Evolutionary conservation across 1,140 invertebrate species (phyloP), one percentile per base, ranked within the genome.

Genomic region (Triops longicaudatus): DNA sequence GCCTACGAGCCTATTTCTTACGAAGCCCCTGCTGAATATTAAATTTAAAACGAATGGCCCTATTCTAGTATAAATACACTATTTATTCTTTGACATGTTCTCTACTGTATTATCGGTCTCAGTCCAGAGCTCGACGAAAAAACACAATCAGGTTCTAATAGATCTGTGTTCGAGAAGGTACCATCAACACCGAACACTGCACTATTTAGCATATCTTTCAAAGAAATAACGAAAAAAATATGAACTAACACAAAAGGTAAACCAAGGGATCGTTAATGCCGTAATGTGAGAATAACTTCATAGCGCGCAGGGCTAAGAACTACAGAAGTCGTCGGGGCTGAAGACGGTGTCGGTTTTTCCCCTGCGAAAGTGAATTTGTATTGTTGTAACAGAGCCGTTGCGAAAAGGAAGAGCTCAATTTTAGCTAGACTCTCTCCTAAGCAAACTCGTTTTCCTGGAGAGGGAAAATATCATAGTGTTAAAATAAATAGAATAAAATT

Each of bases 341-440:
- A 44, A 75, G 27, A 14, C 37, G 74, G 74, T 75, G 7, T 31
- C 1, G 17, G 37, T 26, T 28, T 12, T n/a, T 10, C 10, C 17
- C 10, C 74, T 2, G 4, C 28, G 2, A 75, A 44, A 14, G 28
- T 42, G 43, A 79, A 79, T n/a, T 50, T 73, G 28, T 82, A 84
- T 11, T 78, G 79, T 78, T 83, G 83, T 28, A 83, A 26, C 41
- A 84, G 63, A 17, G 78, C 78, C 10, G 81, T 75, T 43, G 83
- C 81, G 77, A 83, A 83, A 26, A 83, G 74, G 37, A 83, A 84
- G 9, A 83, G 71, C 79, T 84, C 83, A 79, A 83, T 80, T 50
- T 77, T 80, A 11, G 82, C 83, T n/a, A 84, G 79, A 50, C 80
- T 77, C 78, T 84, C 83, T 7, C 84, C 84, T 1, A 82, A 80